These are phyloP conservation scores for Meghimatium bilineatum DNA, from an alignment of 2,888 invertebrate genomes.

Conservation along the genomic window DNA sequence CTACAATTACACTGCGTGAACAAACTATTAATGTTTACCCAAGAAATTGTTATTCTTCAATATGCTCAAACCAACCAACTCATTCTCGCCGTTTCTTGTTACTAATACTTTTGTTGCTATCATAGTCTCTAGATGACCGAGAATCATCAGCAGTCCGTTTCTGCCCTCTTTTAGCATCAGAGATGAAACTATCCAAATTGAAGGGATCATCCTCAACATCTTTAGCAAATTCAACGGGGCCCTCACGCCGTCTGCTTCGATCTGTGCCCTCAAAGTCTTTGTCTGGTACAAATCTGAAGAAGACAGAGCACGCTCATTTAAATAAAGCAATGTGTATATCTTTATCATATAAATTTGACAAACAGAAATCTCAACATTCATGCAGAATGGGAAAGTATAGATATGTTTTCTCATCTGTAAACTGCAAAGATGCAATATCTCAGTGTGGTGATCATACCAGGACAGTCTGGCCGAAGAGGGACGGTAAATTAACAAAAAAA, in stretches of 20 bases:
- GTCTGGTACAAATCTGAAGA: conserved; percentile 95
- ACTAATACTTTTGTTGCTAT: conserved; percentile 56
- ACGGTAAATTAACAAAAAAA: too few relatives aligned
- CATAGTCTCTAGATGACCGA: conserved; percentile 69
- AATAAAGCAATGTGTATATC: background rate
- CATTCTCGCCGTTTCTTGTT: conserved; percentile 70
- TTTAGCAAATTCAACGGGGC: conserved; percentile 94
- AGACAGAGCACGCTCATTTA: background rate
- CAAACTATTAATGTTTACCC: background rate
- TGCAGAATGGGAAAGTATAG: background rate
- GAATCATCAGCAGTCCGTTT: conserved; percentile 72
- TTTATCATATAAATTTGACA: background rate
- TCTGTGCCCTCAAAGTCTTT: conserved; percentile 97
- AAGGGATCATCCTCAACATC: conserved; percentile 89
- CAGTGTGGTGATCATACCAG: too few relatives aligned
- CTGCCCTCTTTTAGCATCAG: conserved; percentile 89
- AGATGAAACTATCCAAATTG: conserved; percentile 98
- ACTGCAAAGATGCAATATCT: too few relatives aligned
- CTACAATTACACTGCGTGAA: background rate
- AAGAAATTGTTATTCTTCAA: background rate
- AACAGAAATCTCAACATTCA: too few relatives aligned
- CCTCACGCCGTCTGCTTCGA: conserved; percentile 77
- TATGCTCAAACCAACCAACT: conserved; percentile 37
- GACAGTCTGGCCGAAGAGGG: too few relatives aligned
- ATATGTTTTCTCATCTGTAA: background rate